Evolutionary conservation across 2,888 invertebrate genomes (phyloP).

Genomic region (Ferrisia virgata): DNA sequence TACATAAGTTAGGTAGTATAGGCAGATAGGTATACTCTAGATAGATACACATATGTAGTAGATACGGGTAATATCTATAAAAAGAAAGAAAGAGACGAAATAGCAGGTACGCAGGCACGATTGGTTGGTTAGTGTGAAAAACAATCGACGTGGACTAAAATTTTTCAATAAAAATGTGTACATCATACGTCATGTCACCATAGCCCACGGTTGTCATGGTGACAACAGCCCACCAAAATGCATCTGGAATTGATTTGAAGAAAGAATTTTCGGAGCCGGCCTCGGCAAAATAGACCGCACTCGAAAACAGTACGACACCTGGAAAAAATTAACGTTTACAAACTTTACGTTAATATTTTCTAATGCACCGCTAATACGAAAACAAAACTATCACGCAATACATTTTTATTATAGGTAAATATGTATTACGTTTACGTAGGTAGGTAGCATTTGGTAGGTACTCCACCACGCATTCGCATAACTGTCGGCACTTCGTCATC

Average conservation of each 20-base stretch:
- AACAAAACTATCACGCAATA: slow-evolving; percentile 7
- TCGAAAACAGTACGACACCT: slow-evolving; percentile 99
- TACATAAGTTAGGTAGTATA: too few relatives aligned
- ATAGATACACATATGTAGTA: too few relatives aligned
- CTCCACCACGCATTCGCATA: slow-evolving; percentile 8
- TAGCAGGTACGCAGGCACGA: not conserved
- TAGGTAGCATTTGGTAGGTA: slow-evolving; percentile 26
- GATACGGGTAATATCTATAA: too few relatives aligned
- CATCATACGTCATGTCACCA: slow-evolving; percentile 97
- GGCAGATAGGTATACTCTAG: too few relatives aligned
- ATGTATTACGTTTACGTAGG: slow-evolving; percentile 18
- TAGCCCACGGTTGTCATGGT: slow-evolving; percentile 99
- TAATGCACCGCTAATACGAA: slow-evolving; percentile 6
- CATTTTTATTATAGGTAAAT: not conserved
- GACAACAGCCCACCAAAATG: slow-evolving; percentile 99
- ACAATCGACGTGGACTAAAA: slow-evolving; percentile 46
- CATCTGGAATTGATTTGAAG: slow-evolving; percentile 99
- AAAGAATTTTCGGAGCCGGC: slow-evolving; percentile 99
- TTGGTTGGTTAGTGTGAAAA: slow-evolving; percentile 42
- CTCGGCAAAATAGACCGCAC: slow-evolving; percentile 99
- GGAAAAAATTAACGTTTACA: slow-evolving; percentile 54
- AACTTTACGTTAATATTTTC: slow-evolving; percentile 41
- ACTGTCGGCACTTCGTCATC: slow-evolving; percentile 45
- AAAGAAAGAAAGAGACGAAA: too few relatives aligned
- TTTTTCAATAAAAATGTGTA: slow-evolving; percentile 48